These are phyloP conservation scores for Nymphicus hollandicus DNA, from an alignment of 2,113 vertebrate genomes.

Conservation along the genomic window DNA sequence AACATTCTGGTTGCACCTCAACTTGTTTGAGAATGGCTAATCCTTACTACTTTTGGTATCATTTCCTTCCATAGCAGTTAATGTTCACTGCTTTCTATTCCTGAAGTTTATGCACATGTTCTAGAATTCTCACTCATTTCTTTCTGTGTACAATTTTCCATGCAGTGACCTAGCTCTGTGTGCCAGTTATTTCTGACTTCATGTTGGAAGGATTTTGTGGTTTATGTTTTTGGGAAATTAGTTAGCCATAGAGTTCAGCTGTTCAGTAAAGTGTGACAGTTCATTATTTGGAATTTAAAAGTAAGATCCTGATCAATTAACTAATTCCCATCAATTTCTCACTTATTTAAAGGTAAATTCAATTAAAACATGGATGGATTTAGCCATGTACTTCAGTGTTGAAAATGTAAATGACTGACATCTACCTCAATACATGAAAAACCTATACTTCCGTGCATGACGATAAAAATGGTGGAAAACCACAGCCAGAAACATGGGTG, in stretches of 20 bases:
- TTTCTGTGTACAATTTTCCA: not conserved
- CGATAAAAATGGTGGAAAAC: not conserved
- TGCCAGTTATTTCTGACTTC: not conserved
- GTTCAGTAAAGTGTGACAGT: not conserved
- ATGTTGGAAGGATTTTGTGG: not conserved
- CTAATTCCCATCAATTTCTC: not conserved
- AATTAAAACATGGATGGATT: not conserved
- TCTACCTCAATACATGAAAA: not conserved
- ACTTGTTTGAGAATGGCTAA: not conserved
- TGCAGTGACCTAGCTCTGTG: rapidly evolving
- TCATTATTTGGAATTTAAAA: not conserved
- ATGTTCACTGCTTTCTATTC: conserved; percentile 29
- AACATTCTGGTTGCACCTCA: not conserved
- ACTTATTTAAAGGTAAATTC: not conserved
- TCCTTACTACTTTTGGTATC: conserved; percentile 23
- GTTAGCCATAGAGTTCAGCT: not conserved
- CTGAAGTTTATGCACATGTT: not conserved
- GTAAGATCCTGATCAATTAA: not conserved
- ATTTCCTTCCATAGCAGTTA: conserved; percentile 11
- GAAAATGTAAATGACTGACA: not conserved
- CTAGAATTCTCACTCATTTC: not conserved
- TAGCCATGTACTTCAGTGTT: not conserved
- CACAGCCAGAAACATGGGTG: not conserved
- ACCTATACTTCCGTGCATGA: rapidly evolving
- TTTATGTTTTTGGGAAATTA: not conserved